Evolutionary conservation across 2,888 invertebrate species (phyloP), one percentile per base, ranked within the genome.

Genomic region (Tinea pellionella): DNA sequence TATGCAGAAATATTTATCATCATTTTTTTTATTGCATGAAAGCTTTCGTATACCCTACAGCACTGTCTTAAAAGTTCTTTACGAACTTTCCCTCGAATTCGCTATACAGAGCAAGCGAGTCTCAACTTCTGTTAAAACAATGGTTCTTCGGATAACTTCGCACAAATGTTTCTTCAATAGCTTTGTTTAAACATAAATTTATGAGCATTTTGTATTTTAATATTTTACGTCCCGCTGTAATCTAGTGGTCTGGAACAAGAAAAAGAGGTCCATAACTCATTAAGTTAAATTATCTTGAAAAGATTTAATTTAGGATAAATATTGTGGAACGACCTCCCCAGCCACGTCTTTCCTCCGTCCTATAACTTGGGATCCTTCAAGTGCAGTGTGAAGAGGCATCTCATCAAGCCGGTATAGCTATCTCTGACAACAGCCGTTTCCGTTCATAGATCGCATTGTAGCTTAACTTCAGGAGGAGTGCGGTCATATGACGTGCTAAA

Each of bases 121-220:
- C 47, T 18, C 47, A 47, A 47, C 47, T 47, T 47, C 37, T 47
- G 47, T 18, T 47, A 47, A 47, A 47, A 47, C 47, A 47, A 47
- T 47, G 13, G 47, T 47, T 13, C 18, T 47, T 18, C n/a, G 47
- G 15, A 47, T 7, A 47, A 47, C 47, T 47, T 47, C 18, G 47
- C 47, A 18, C 47, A 47, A 47, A 47, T 47, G 47, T 47, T 47
- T 18, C 47, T 47, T 15, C 47, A 47, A 47, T 47, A 47, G 18
- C 16, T 37, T 47, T 47, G 47, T 18, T 47, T 47, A 47, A 47
- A 47, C 47, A 18, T 18, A 7, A 47, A 15, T 47, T 47, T 47
- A 37, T 37, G 37, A 37, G 37, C 37, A 37, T 37, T 37, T 37
- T 37, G 9, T 37, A 37, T 37, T 37, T 12, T 37, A 37, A 37